A percentile compares a stretch with the other conserved stretches of the same genome.
Conservation (phyloP, 2,888 invertebrate species). For the Ligdia adustata region DNA sequence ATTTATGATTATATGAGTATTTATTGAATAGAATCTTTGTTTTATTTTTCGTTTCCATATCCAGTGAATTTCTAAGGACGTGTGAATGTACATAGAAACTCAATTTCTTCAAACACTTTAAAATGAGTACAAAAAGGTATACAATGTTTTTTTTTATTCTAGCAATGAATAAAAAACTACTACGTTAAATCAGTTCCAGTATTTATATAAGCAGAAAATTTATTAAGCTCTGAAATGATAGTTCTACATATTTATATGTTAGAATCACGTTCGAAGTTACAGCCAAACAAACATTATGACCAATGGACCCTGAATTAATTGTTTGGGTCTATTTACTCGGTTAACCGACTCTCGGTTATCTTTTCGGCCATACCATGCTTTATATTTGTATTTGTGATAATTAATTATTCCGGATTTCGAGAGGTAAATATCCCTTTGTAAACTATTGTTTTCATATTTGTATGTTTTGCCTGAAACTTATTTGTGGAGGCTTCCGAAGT, state of each 20-base stretch:
- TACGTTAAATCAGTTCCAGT: conserved; percentile 22
- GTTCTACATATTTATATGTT: conserved; percentile 29
- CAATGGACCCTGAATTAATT: conserved; percentile 81
- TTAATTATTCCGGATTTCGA: conserved; percentile 48
- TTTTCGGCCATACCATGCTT: conserved; percentile 68
- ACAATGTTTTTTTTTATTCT: too few species aligned
- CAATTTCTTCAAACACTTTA: too few species aligned
- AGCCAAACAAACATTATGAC: conserved; percentile 78
- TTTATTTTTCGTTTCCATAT: too few species aligned
- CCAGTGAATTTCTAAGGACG: too few species aligned
- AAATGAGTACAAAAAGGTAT: too few species aligned
- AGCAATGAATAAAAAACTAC: too few species aligned
- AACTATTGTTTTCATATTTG: conserved; percentile 24
- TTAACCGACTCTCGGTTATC: conserved; percentile 73
- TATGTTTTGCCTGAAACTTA: conserved; percentile 17
- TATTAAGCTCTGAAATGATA: conserved; percentile 43
- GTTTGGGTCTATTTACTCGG: conserved; percentile 76
- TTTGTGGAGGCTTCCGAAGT: conserved; percentile 13
- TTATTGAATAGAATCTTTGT: too few species aligned
- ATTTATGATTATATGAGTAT: too few species aligned
- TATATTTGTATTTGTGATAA: conserved; percentile 59
- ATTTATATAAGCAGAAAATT: conserved; percentile 29
- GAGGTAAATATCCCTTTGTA: conserved; percentile 22
- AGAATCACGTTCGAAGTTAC: conserved; percentile 53
- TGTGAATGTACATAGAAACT: too few species aligned